A percentile compares a stretch with the other conserved stretches of the same genome.
Evolutionary conservation across 2,797 vertebrate species (phyloP).

Genomic region (Nothura maculosa): DNA sequence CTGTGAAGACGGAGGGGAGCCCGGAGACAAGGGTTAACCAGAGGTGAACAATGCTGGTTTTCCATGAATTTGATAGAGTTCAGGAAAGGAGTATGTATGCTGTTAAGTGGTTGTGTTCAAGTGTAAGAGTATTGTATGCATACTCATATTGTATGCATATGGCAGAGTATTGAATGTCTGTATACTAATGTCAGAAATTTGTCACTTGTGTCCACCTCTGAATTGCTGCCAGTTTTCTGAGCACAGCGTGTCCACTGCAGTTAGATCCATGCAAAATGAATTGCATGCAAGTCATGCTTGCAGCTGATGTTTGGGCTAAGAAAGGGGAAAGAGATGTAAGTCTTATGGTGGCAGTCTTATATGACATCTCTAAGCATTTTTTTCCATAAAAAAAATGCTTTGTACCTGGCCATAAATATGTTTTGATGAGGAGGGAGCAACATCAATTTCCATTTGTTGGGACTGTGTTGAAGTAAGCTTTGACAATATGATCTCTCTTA

Average conservation of each 20-base stretch:
- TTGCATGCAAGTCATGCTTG: neutral
- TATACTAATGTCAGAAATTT: conserved; percentile 32
- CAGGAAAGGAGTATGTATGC: neutral
- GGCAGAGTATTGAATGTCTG: neutral
- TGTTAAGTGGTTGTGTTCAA: neutral
- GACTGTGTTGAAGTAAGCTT: neutral
- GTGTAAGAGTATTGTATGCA: neutral
- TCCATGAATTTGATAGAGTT: neutral
- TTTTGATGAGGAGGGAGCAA: neutral
- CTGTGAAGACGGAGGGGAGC: neutral
- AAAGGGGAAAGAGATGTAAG: neutral
- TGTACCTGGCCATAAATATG: neutral
- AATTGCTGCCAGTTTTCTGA: conserved; percentile 20
- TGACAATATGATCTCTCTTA: neutral
- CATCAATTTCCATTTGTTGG: neutral
- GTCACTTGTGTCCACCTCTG: neutral
- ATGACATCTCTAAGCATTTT: neutral
- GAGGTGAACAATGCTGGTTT: neutral
- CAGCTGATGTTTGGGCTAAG: neutral
- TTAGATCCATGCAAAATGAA: neutral
- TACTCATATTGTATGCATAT: neutral
- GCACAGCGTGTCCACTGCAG: neutral
- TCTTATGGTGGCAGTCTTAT: neutral
- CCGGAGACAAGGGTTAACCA: neutral
- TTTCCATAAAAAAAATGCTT: neutral